A percentile compares a stretch with the other conserved stretches of the same genome.
These are phyloP conservation scores for Ivindomyrus marchei DNA, from an alignment of 2,113 vertebrate species.

Conservation along the genomic window DNA sequence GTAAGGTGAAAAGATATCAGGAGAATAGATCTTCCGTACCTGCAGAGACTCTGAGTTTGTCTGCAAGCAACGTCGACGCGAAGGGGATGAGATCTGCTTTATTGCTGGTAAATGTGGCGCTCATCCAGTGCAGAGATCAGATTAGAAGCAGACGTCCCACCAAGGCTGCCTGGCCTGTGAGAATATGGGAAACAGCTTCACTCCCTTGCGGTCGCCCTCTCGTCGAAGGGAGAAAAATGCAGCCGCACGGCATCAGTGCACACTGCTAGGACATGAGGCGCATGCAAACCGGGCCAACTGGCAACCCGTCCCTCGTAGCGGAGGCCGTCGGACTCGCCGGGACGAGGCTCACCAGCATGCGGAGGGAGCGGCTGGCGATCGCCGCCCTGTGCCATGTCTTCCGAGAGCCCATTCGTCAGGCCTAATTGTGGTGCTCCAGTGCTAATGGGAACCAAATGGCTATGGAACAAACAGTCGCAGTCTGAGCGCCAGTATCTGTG, in stretches of 20 bases:
- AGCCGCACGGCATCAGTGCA: not conserved
- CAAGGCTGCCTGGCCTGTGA: not conserved
- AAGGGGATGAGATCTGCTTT: constrained; percentile 37
- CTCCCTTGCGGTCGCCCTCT: not conserved
- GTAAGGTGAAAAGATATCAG: not conserved
- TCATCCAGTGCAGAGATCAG: constrained; percentile 37
- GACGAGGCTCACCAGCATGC: not conserved
- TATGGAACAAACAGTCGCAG: not conserved
- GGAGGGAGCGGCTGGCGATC: not conserved
- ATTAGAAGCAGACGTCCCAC: constrained; percentile 13
- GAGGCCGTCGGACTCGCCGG: not conserved
- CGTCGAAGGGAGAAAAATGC: not conserved
- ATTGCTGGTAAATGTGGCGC: constrained; percentile 39
- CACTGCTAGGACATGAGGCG: not conserved
- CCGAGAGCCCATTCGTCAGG: constrained; percentile 22
- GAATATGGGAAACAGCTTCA: not conserved
- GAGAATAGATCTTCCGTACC: not conserved
- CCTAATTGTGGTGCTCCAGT: not conserved
- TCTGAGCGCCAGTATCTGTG: not conserved
- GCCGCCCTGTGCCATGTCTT: not conserved
- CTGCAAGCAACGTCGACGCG: constrained; percentile 33
- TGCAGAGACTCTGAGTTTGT: not conserved
- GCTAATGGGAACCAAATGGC: constrained; percentile 24
- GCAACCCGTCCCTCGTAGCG: not conserved
- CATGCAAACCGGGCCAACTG: constrained; percentile 1